Percentiles rank a stretch among this genome's conserved stretches.
Conservation (phyloP, 2,888 invertebrate species). For the Pogonocherus hispidulus region DNA sequence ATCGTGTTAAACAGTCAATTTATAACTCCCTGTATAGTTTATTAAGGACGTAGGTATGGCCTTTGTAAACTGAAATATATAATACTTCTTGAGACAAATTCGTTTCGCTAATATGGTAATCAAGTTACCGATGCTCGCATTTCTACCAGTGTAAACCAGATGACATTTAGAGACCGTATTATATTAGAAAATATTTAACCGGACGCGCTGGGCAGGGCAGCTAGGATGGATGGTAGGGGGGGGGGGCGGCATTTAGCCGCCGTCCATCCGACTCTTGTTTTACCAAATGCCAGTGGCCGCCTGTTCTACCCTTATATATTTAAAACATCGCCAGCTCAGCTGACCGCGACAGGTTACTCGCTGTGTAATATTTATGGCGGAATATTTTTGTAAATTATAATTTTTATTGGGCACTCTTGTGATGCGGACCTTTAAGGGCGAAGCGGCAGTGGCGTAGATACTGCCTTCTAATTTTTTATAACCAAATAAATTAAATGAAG, state of each 20-base stretch:
- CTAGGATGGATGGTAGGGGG: conserved; percentile 19
- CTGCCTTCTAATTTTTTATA: too few relatives aligned
- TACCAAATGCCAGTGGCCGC: conserved; percentile 45
- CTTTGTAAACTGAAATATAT: too few relatives aligned
- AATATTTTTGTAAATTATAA: conserved; percentile 49
- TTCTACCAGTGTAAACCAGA: too few relatives aligned
- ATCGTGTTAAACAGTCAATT: too few relatives aligned
- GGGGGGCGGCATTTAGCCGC: conserved; percentile 19
- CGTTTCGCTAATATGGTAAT: too few relatives aligned
- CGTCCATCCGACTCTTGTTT: conserved; percentile 42
- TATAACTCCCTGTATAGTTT: too few relatives aligned
- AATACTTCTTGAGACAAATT: too few relatives aligned
- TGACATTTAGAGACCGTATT: conserved; percentile 46
- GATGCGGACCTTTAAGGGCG: background rate
- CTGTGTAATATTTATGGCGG: conserved; percentile 47
- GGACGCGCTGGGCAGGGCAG: conserved; percentile 9
- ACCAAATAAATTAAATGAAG: too few relatives aligned
- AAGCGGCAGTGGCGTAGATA: background rate
- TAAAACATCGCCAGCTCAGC: conserved; percentile 47
- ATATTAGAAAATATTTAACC: conserved; percentile 48
- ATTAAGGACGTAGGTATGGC: too few relatives aligned
- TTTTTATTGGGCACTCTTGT: conserved; percentile 32
- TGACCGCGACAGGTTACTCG: conserved; percentile 49
- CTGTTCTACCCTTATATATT: conserved; percentile 47
- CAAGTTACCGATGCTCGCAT: too few relatives aligned